Base-by-base conservation (phyloP, 2,113 vertebrate species). In the Pseudonaja textilis region DNA sequence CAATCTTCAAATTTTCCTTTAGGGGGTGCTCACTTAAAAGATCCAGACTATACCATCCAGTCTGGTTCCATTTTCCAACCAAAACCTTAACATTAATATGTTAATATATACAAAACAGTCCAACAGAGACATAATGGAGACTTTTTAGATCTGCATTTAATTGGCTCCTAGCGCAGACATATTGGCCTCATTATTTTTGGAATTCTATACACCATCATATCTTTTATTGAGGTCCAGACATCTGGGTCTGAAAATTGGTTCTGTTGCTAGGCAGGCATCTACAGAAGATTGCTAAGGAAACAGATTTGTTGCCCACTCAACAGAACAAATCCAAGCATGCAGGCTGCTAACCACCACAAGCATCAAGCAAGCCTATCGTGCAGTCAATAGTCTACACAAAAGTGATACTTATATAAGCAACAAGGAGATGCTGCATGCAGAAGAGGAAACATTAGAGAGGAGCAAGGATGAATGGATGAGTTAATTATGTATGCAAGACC, bases 11-110 rank as follows among this genome's bases (percentile, higher is more conserved):
- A 42, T 93, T 93, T 90, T 93, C 92, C 92, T 93, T 90, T 93
- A 93, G 92, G 81, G 92, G 92, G 92, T 90, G 92, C 89, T 93
- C 92, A 93, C 47, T 93, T 93, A 93, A 93, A 90, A 93, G 81
- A 87, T 64, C 92, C 92, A 93, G 86, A 93, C 22, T 87, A 4
- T 61, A 90, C 89, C 88, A 42, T 42, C 34, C 74, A 81, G 34
- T 3, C 86, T 56, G 81, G 55, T 34, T 86, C 45, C 81, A 86
- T 86, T 90, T 86, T 55, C 42, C 45, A 86, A 64, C 56, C 20
- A 87, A 90, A 93, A 90, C 55, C 34, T n/a, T 50, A 86, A 61
- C 89, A 64, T 87, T 29, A 54, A 55, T 64, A 86, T 42, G n/a
- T 90, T 39, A 55, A 64, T 93, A 56, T 87, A 90, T n/a, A 87